phyloP scores from a whole-genome alignment of 2,113 vertebrate genomes.

The Suncus etruscus region DNA sequence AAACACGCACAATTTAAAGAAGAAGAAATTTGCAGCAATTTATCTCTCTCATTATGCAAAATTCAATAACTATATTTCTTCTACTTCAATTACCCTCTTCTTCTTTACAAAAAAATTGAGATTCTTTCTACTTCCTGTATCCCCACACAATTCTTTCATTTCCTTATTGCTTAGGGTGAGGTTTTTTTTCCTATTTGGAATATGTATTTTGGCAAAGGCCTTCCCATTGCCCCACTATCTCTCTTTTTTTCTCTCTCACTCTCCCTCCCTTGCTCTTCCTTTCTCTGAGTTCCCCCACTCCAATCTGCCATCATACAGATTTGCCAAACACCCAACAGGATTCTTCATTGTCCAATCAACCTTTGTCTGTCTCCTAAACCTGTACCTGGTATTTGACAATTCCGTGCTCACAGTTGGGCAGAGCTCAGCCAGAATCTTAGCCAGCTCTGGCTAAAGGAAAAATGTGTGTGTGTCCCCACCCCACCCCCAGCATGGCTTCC shows the following conservation, averaged over 20 bases:
- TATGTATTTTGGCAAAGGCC: neutral
- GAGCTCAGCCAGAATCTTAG: neutral
- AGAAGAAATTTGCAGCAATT: neutral
- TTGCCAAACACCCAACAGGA: neutral
- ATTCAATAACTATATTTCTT: slow-evolving; percentile 10
- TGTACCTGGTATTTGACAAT: slow-evolving; percentile 34
- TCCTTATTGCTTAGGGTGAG: neutral
- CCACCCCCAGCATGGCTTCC: neutral
- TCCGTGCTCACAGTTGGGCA: neutral
- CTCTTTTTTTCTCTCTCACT: neutral
- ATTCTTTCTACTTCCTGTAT: neutral
- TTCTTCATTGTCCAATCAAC: neutral
- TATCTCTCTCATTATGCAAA: slow-evolving; percentile 23
- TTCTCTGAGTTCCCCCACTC: neutral
- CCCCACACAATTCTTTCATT: neutral
- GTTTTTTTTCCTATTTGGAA: neutral
- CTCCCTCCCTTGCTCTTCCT: neutral
- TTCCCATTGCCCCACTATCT: neutral
- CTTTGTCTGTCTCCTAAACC: slow-evolving; percentile 13
- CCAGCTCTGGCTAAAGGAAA: neutral
- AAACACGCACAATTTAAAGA: neutral
- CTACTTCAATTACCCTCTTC: neutral
- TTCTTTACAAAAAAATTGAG: neutral
- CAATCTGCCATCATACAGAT: neutral
- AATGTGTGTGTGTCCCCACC: neutral